A percentile compares a stretch with the other conserved stretches of the same genome.
Evolutionary conservation across 2,888 invertebrate species (phyloP).

Genomic region (Conops quadrifasciatus): DNA sequence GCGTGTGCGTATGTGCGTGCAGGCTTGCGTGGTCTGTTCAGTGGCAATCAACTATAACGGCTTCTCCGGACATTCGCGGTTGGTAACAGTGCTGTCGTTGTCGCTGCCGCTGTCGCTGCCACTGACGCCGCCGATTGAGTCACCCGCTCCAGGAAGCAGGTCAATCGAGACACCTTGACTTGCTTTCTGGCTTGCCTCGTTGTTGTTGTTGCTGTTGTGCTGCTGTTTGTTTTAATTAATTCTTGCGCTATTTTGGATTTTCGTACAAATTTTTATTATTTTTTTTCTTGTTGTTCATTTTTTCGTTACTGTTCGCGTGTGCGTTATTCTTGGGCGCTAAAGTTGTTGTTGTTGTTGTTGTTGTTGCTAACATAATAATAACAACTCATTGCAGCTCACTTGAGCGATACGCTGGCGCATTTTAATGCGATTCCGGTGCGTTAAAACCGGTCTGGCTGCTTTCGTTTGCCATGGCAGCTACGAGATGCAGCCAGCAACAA

Average conservation of each 20-base stretch:
- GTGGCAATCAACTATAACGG: slow-evolving; percentile 57
- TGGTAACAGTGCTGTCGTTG: slow-evolving; percentile 42
- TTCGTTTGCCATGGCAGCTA: too few relatives aligned
- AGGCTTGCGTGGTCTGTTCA: slow-evolving; percentile 3
- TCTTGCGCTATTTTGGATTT: slow-evolving; percentile 49
- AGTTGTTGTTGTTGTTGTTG: not conserved
- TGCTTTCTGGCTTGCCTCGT: not conserved
- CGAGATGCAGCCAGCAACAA: not conserved
- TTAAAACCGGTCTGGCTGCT: too few relatives aligned
- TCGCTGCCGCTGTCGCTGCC: slow-evolving; percentile 40
- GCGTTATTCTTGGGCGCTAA: slow-evolving; percentile 15
- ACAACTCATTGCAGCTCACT: too few relatives aligned
- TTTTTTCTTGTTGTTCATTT: slow-evolving; percentile 18
- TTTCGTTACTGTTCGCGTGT: slow-evolving; percentile 14
- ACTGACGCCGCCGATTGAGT: slow-evolving; percentile 27
- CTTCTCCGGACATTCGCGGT: slow-evolving; percentile 45
- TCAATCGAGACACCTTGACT: slow-evolving; percentile 51
- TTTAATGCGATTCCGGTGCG: not conserved
- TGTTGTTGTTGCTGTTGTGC: slow-evolving; percentile 44
- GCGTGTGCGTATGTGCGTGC: not conserved
- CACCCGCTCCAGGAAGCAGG: slow-evolving; percentile 29
- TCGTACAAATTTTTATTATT: not conserved
- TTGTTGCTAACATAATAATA: not conserved
- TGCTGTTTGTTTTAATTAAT: slow-evolving; percentile 55
- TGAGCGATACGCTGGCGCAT: too few relatives aligned